phyloP scores from a whole-genome alignment of 1,140 invertebrate species.

The Eulimnadia texana region DNA sequence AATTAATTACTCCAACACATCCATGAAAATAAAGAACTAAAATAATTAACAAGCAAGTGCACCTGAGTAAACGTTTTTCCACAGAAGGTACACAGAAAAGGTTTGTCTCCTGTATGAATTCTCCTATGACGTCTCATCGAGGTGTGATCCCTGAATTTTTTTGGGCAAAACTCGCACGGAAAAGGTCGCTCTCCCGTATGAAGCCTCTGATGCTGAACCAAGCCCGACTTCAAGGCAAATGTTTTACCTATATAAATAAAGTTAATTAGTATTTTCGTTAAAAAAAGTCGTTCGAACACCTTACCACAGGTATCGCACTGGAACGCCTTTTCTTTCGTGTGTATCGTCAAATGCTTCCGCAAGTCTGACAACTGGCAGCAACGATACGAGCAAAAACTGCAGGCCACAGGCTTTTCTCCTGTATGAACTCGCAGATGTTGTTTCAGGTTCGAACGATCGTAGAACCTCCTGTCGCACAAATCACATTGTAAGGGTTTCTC shows the following conservation, averaged over 20 bases:
- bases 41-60: not conserved
- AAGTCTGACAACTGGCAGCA: conserved; percentile 19
- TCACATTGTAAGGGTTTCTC: conserved; percentile 8
- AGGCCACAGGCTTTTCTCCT: conserved; percentile 1
- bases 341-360: conserved; percentile 34
- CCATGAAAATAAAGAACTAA: no score
- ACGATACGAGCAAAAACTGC: not conserved
- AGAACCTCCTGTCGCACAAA: conserved; percentile 10
- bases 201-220: conserved; percentile 13
- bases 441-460: conserved; percentile 2
- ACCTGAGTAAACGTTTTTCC: conserved; percentile 7
- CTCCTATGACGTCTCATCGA: conserved; percentile 9
- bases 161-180: conserved; percentile 21
- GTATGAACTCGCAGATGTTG: conserved; percentile 7
- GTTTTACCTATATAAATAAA: not conserved
- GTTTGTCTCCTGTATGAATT: conserved; percentile 11
- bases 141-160: conserved; percentile 12
- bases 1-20: no score
- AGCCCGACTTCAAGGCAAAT: conserved; percentile 7
- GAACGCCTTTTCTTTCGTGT: conserved; percentile 17
- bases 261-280: not conserved
- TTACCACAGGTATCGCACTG: conserved; percentile 11
- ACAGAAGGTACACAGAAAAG: conserved; percentile 3
- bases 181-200: conserved; percentile 29
- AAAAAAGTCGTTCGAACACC: not conserved